phyloP scores from a whole-genome alignment of 2,113 vertebrate genomes.

The Perca schrenkii region DNA sequence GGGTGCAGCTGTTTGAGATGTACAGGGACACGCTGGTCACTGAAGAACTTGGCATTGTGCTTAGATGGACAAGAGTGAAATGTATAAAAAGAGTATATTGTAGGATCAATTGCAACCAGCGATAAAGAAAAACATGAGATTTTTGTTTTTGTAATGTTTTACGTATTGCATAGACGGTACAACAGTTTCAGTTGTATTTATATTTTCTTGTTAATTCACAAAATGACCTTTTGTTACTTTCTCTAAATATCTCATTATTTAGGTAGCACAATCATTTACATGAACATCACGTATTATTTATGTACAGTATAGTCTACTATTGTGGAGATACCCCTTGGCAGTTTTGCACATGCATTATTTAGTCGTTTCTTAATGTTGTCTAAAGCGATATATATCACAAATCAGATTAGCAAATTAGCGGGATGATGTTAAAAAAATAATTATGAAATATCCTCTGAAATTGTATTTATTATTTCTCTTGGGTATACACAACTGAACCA shows the following conservation, averaged over 20 bases:
- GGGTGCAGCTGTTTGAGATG: conserved; percentile 29
- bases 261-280: conserved; percentile 65
- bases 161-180: conserved; percentile 42
- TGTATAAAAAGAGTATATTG: conserved; percentile 33
- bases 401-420: conserved; percentile 1
- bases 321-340: conserved; percentile 45
- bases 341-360: conserved; percentile 70
- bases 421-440: conserved; percentile 5
- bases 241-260: too few species aligned
- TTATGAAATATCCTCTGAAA: conserved; percentile 4
- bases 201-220: conserved; percentile 30
- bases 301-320: conserved; percentile 55
- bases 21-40: conserved; percentile 31
- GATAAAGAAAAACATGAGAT: conserved; percentile 33
- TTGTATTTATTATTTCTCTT: conserved; percentile 46
- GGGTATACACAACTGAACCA: conserved; percentile 11
- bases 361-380: conserved; percentile 41
- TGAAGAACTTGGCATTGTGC: conserved; percentile 25
- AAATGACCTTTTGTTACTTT: conserved; percentile 48
- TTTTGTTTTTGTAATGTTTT: conserved; percentile 53
- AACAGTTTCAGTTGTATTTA: conserved; percentile 36
- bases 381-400: conserved; percentile 36
- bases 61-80: conserved; percentile 41
- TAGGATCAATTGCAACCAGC: conserved; percentile 49
- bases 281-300: conserved; percentile 55